A percentile compares a stretch with the other conserved stretches of the same genome.
These are phyloP conservation scores for Orthosia gracilis DNA, from an alignment of 2,888 invertebrate species.

Conservation along the genomic window DNA sequence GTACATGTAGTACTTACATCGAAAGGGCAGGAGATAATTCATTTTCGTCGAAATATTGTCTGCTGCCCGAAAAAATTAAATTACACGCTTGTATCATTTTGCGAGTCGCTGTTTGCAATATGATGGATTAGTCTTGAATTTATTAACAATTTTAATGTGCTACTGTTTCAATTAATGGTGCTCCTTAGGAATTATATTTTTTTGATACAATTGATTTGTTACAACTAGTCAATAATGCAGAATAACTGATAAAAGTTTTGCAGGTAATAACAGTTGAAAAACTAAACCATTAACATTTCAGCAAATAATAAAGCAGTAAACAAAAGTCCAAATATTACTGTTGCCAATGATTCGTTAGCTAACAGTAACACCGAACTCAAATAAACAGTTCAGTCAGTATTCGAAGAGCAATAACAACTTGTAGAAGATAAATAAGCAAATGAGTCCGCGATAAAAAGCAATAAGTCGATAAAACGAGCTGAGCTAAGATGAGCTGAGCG, in stretches of 20 bases:
- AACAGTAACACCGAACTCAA: slow-evolving; percentile 66
- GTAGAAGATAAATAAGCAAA: slow-evolving; percentile 81
- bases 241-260: neutral
- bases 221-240: slow-evolving; percentile 9
- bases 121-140: slow-evolving; percentile 46
- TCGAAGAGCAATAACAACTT: slow-evolving; percentile 79
- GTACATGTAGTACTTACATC: slow-evolving; percentile 70
- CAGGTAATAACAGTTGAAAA: slow-evolving; percentile 8
- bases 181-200: slow-evolving; percentile 5
- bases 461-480: slow-evolving; percentile 79
- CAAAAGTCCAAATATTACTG: slow-evolving; percentile 44
- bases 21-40: slow-evolving; percentile 83
- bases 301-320: slow-evolving; percentile 25
- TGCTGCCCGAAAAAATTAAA: slow-evolving; percentile 76
- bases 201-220: neutral
- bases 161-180: slow-evolving; percentile 20
- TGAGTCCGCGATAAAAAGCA: slow-evolving; percentile 83
- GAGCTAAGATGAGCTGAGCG: slow-evolving; percentile 69
- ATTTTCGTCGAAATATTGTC: slow-evolving; percentile 83
- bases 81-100: slow-evolving; percentile 71
- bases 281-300: slow-evolving; percentile 20
- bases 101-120: slow-evolving; percentile 48
- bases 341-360: slow-evolving; percentile 51
- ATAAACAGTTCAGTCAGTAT: slow-evolving; percentile 77
- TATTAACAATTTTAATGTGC: slow-evolving; percentile 20